Evolutionary conservation across 2,888 invertebrate genomes (phyloP), one percentile per base, ranked within the genome.

Genomic region (Drosophila niveifrons): DNA sequence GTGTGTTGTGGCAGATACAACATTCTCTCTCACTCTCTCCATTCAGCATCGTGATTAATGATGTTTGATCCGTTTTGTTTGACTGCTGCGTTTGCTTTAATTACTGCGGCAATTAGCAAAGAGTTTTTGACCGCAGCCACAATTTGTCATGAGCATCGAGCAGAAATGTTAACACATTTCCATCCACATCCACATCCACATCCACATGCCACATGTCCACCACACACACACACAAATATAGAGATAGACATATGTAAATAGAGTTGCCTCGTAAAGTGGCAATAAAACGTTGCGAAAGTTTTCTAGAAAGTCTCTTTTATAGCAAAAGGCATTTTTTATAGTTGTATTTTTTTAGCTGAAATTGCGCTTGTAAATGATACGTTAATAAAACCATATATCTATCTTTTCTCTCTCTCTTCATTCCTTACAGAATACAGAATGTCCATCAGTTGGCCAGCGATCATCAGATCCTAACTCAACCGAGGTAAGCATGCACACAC

Each of bases 91-190:
- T 52, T 80, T 80, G 84, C 88, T 89, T 85, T 82, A 82, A 82
- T 82, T 84, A 89, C 82, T 67, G 62, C 75, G 71, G 85, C 82
- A 89, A 82, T 82, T 89, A 82, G 89, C 85, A 70, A 65, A 66
- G 71, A 66, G 66, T 57, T 78, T 78, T 78, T 78, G 65, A 31
- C 13, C 44, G 53, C 55, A 65, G 46, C 51, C 53, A 83, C 78
- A 82, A 81, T 87, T 80, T 87, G 77, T 80, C 78, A 68, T 63
- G 44, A 64, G 53, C 75, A 74, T 75, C 46, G 43, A 23, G 47
- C 57, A 43, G 39, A 68, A 80, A 70, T 75, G 76, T 76, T 76
- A 70, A 71, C 76, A 80, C 81, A 77, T 77, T 69, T 65, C 61
- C 23, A 23, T 23, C 23, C 23, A 11, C 59, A 43, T 61, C n/a